Conservation (phyloP, 2,113 vertebrate species). For the Galemys pyrenaicus region DNA sequence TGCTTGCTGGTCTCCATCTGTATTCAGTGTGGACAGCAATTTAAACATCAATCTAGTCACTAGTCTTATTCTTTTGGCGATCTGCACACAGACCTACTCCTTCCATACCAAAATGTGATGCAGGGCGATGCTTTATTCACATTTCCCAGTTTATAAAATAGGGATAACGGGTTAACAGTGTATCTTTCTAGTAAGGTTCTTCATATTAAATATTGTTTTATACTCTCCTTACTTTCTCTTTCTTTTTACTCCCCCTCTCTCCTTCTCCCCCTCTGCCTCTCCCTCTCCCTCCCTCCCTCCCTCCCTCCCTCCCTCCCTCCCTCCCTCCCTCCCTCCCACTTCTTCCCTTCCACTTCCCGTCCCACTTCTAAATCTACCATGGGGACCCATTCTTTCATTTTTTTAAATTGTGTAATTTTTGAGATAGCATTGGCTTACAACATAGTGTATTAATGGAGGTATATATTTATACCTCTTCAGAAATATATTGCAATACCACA, state of each 20-base stretch:
- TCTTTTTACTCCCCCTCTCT: neutral
- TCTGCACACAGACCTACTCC: neutral
- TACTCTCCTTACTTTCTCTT: neutral
- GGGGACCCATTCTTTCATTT: neutral
- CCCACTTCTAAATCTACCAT: neutral
- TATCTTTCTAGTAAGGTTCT: neutral
- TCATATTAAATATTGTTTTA: neutral
- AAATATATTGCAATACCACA: too few species aligned
- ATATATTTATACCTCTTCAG: too few species aligned
- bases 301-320: neutral
- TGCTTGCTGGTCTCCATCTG: neutral
- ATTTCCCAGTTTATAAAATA: neutral
- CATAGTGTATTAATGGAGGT: too few species aligned
- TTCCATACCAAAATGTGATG: too few species aligned
- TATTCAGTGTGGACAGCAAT: neutral
- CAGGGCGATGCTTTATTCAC: neutral
- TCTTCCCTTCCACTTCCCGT: too few species aligned
- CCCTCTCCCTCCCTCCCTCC: too few species aligned
- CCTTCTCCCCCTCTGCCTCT: neutral
- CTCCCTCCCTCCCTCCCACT: neutral
- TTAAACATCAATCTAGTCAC: neutral
- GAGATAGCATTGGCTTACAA: too few species aligned
- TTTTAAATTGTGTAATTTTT: too few species aligned
- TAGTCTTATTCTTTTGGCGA: neutral
- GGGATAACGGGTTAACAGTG: neutral